These are phyloP conservation scores for Paelopatides confundens DNA, from an alignment of 53 echinoderm and acorn worm genomes.

Conservation along the genomic window DNA sequence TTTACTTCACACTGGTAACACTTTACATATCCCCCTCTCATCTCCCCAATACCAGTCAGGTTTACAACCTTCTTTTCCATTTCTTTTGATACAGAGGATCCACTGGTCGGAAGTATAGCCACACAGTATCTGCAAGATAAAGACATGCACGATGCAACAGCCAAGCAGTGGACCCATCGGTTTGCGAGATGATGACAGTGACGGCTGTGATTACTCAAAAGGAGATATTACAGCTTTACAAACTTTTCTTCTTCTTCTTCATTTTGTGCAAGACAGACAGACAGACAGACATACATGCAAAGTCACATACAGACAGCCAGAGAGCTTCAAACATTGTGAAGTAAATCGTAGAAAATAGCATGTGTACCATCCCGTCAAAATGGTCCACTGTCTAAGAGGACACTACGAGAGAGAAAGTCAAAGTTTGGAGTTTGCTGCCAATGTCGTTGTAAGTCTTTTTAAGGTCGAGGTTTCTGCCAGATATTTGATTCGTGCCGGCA, in stretches of 20 bases:
- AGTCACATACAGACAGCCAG: background rate
- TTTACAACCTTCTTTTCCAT: background rate
- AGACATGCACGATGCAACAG: constrained; percentile 88
- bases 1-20: background rate
- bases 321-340: background rate
- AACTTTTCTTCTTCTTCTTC: background rate
- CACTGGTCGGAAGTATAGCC: constrained; percentile 97
- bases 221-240: constrained; percentile 4
- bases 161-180: constrained; percentile 86
- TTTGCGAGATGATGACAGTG: constrained; percentile 93
- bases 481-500: background rate
- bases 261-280: background rate
- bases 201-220: constrained; percentile 50
- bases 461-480: background rate
- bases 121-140: constrained; percentile 92
- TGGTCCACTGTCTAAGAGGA: too few species aligned
- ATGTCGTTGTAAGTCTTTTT: too few species aligned
- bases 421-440: too few species aligned
- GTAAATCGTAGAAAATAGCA: too few species aligned
- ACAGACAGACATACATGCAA: background rate
- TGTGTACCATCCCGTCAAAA: too few species aligned
- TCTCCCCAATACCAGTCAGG: background rate
- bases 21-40: background rate
- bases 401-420: too few species aligned
- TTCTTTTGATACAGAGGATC: constrained; percentile 75